Evolutionary conservation across 2,888 invertebrate species (phyloP), one percentile per base, ranked within the genome.

Genomic region (Drosophila setosimentum): DNA sequence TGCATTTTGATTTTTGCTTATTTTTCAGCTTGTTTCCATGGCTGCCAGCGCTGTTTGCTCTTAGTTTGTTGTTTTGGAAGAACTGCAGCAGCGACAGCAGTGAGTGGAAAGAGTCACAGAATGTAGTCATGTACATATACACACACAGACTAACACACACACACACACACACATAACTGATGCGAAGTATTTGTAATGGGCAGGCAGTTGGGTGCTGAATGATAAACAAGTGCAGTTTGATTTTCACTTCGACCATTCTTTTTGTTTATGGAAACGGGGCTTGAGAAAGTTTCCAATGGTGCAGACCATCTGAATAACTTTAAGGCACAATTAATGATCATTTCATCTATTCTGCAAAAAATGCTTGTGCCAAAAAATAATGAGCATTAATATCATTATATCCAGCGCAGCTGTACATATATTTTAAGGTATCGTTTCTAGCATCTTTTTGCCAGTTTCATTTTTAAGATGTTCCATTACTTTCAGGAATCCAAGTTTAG

Each of bases 21-120:
- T 88, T 82, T 88, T 86, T 82, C 85, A 78, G 83, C 87, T 88
- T 88, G 87, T 80, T 84, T 76, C 87, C 76, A 84, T 85, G 85
- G 83, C 76, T 78, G 87, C 87, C 82, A 80, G 71, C 73, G 55
- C 57, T 85, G 83, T 84, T 87, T 84, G 83, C 81, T 76, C 71
- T 82, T 78, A 81, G 86, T 86, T 86, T 86, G 79, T 80, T 82
- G 76, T 79, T 77, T 79, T 77, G 77, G 65, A 60, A 67, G 71
- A 82, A 71, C 51, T 82, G 79, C 83, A 86, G 68, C 64, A 55
- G 61, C 48, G 57, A 40, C 42, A 35, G 8, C 60, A 30, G 27
- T n/a, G 40, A 29, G 40, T 32, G 24, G 40, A 8, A 24, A 55
- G 50, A 21, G 40, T 35, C n/a, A 60, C 35, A 48, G 62, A 27